These are phyloP conservation scores for Dryas iulia DNA, from an alignment of 1,140 invertebrate genomes.

Conservation along the genomic window DNA sequence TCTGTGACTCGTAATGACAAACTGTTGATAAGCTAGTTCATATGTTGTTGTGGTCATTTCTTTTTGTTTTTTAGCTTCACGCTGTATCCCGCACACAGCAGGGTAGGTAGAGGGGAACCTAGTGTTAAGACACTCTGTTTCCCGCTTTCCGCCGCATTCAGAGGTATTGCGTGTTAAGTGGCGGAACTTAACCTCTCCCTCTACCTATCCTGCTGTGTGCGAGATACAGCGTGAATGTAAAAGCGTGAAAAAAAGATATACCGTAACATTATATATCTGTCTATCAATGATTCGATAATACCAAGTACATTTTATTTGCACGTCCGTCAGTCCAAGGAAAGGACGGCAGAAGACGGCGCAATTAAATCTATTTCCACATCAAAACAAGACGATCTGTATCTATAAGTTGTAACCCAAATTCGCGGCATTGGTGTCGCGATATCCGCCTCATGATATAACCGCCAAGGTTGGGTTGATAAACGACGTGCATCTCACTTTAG, in stretches of 20 bases:
- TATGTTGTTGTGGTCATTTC: neutral
- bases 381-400: neutral
- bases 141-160: too few species aligned
- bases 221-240: too few species aligned
- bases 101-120: too few species aligned
- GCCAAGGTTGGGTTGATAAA: conserved; percentile 6
- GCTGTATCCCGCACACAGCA: too few species aligned
- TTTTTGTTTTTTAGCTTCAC: neutral
- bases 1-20: neutral
- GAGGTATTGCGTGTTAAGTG: too few species aligned
- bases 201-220: too few species aligned
- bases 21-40: neutral
- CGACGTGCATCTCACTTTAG: neutral
- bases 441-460: neutral
- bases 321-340: neutral
- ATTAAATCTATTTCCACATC: neutral
- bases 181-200: too few species aligned
- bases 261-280: too few species aligned
- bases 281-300: neutral
- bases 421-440: conserved; percentile 4
- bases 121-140: too few species aligned
- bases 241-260: too few species aligned
- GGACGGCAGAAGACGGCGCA: neutral
- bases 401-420: neutral
- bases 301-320: neutral